Evolutionary conservation across 1,140 invertebrate genomes (phyloP), one percentile per base, ranked within the genome.

Genomic region (Pissodes strobi): DNA sequence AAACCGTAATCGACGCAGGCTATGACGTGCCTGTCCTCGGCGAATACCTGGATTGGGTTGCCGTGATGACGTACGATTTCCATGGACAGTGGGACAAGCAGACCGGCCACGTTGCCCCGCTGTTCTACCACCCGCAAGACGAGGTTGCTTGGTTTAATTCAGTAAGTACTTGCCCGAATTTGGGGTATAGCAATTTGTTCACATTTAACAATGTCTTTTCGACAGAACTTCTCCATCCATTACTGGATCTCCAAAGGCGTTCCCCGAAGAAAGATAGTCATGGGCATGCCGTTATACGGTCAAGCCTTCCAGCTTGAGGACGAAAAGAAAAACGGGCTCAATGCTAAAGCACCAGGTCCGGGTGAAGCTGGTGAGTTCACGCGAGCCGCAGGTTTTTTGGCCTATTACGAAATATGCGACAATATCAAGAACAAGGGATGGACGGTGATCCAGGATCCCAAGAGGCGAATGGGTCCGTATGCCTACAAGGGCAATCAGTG

Each of bases 271-370:
- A 95, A 91, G 68, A 82, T 95, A 12, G 85, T 94, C 0, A 88
- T 95, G 87, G 93, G 93, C 49, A 90, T 95, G 84, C 93, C 92
- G 0, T 76, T 93, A n/a, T 96, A 95, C 74, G 93, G 93, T 0
- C 91, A 94, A 75, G 88, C 90, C 0, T 95, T 95, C 72, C 87
- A 87, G 0, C 75, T 92, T 15, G 79, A 79, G 41, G 79, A 80
- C 23, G 74, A 79, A 6, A 81, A 79, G 12, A 82, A 86, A 12
- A 83, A 88, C 69, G 89, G 86, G 0, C 74, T 94, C 1, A 91
- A 92, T 72, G 83, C 87, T 0, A 87, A 87, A 17, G 90, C 91
- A 0, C 83, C 87, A 19, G 86, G 87, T 8, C 86, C 88, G 13
- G 92, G 93, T 1, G 82, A 86, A 64, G 86, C 88, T 8, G 93